phyloP scores from a whole-genome alignment of 2,113 vertebrate genomes.

The Isurus oxyrinchus region DNA sequence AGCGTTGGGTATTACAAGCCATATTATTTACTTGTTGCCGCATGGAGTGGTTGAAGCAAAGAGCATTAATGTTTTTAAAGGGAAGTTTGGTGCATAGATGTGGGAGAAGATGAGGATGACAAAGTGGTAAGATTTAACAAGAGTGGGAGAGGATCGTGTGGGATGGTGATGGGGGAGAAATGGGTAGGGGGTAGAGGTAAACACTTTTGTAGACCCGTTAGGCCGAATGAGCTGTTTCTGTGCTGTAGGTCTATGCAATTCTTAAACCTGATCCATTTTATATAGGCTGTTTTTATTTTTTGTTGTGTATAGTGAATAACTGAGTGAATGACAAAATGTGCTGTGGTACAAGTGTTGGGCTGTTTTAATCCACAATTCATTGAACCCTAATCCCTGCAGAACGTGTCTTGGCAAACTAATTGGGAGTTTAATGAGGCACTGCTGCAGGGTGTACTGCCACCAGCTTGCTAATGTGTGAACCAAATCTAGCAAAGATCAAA shows the following conservation, averaged over 20 bases:
- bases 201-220: neutral
- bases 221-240: neutral
- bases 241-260: neutral
- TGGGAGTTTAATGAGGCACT: neutral
- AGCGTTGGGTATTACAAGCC: neutral
- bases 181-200: neutral
- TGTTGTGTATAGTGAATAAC: neutral
- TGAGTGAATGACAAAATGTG: neutral
- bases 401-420: neutral
- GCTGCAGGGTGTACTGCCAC: neutral
- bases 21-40: neutral
- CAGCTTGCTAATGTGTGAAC: neutral
- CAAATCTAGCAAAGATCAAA: neutral
- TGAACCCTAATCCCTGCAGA: neutral
- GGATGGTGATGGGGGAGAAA: no score
- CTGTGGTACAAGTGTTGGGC: neutral
- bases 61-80: neutral
- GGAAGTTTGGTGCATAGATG: neutral
- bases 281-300: neutral
- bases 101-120: neutral
- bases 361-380: conserved; percentile 18
- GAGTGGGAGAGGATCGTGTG: neutral
- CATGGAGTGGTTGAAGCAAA: neutral
- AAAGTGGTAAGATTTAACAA: neutral
- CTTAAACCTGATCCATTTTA: neutral